Evolutionary conservation across 2,113 vertebrate genomes (phyloP), one percentile per base, ranked within the genome.

Genomic region (Elephas maximus): DNA sequence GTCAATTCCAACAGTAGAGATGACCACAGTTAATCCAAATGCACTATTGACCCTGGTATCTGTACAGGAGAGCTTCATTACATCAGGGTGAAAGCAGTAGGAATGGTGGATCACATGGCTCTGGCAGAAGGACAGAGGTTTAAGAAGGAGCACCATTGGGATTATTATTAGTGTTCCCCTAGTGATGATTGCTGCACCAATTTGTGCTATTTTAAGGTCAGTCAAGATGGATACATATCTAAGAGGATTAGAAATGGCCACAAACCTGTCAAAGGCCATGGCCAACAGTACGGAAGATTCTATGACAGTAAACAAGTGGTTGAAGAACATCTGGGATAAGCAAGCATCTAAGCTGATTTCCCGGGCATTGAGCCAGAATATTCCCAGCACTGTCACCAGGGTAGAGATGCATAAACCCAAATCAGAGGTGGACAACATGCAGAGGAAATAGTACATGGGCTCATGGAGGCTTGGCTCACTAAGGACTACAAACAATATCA

Each of bases 51-150:
- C 97, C 18, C 97, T 98, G 0, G 97, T 98, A 1, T 98, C 98
- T 1, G 97, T 90, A 8, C 98, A 98, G 0, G 98, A 98, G 41
- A 98, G 93, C 60, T 98, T 98, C 98, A 98, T 98, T 67, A 99
- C 97, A 23, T 99, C 98, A 0, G 98, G 98, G 1, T 98, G 98
- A 93, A 98, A 98, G 88, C 98, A 99, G 33, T 99, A 99, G 1
- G 98, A 98, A 51, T 98, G 98, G 41, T 88, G 98, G 1, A 98
- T 98, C 62, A 95, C 53, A 0, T 63, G 98, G 74, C 71, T 97
- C 0, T 4, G 14, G 2, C 98, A 98, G 37, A 98, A 99, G 14
- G 85, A 98, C 0, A 99, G 90, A 2, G 88, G 94, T 83, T 88
- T 98, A 82, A 99, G 98, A 85, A 98, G 97, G 76, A 98, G 94